Evolutionary conservation across 92 coral and sea anemone species (phyloP), one percentile per base, ranked within the genome.

Genomic region (Porites rus): DNA sequence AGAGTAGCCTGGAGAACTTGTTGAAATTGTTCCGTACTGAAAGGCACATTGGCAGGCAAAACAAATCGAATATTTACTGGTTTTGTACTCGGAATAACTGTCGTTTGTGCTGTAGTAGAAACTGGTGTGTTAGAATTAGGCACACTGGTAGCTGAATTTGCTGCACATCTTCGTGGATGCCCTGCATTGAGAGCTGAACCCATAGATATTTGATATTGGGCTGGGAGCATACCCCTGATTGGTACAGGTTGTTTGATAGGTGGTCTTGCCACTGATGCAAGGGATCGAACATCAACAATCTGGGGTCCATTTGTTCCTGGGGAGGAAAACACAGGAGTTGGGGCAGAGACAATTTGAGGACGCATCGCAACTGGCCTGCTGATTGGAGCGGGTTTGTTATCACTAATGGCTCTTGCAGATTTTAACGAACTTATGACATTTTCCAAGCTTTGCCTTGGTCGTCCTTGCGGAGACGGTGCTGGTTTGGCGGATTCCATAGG

Each of bases 401-500:
- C 25, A 20, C 18, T n/a, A 25, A 52, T 25, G 3, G 21, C 72
- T 50, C 70, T 75, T 19, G 87, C 79, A 20, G 87, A 83, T 83
- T 83, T 83, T 60, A 83, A 52, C 46, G 80, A 83, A 21, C 80
- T 83, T 51, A 83, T 74, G 51, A 83, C 87, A 74, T 74, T 73
- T 83, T 83, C 87, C 43, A 83, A 52, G 64, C 70, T 46, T 46
- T 83, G 79, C 54, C 80, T 83, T 53, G 87, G 28, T 74, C 74
- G 71, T 4, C 80, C 87, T 10, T 53, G 50, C 9, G 12, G 18
- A 65, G 74, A 51, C 14, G 73, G 52, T 20, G 21, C 22, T 4
- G 72, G 2, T 60, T 21, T 63, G 18, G 81, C 38, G 52, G 81
- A 9, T 21, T 64, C 79, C 69, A 59, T 1, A 1, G 85, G 59